Evolutionary conservation across 2,113 vertebrate genomes (phyloP), one percentile per base, ranked within the genome.

Genomic region (Cervus canadensis): DNA sequence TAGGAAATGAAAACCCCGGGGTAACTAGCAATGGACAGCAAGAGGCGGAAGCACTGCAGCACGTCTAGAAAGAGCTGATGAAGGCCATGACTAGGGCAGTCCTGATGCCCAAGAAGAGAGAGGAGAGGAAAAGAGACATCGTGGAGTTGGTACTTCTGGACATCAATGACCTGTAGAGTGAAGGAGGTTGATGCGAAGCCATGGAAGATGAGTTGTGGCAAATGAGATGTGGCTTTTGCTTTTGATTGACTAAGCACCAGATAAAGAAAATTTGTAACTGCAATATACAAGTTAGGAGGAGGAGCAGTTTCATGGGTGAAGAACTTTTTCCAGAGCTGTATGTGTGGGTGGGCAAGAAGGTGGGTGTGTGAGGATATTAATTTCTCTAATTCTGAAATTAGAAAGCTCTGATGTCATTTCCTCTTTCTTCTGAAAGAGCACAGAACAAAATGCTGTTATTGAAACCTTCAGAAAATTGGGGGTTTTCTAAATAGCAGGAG

Each of bases 331-430:
- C 17, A 82, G 16, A 84, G 14, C 50, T 87, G 10, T 50, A 2
- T 62, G 25, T 54, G 91, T 90, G 33, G 76, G 94, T 89, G 10
- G 54, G n/a, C 30, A 78, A 26, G 36, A 52, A 33, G 76, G 93
- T 93, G 82, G 57, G 59, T 62, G 28, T 78, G 25, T 92, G 56
- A 94, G 23, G 71, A 89, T 86, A 97, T 94, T 95, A 67, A 97
- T 97, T 97, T 91, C 67, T 93, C 60, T 95, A 89, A 86, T 93
- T 92, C 95, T 93, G 57, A 93, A 96, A 95, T 96, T 95, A 87
- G 97, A 97, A 97, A 91, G 36, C 2, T 56, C 88, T 91, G 59
- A 94, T 93, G 89, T 91, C 91, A 97, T 96, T 95, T 98, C 74
- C 64, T 92, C 12, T 96, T 87, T 83, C 19, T 74, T 56, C 14